Conservation (phyloP, 2,797 vertebrate genomes). For the Tauraco hartlaubi region DNA sequence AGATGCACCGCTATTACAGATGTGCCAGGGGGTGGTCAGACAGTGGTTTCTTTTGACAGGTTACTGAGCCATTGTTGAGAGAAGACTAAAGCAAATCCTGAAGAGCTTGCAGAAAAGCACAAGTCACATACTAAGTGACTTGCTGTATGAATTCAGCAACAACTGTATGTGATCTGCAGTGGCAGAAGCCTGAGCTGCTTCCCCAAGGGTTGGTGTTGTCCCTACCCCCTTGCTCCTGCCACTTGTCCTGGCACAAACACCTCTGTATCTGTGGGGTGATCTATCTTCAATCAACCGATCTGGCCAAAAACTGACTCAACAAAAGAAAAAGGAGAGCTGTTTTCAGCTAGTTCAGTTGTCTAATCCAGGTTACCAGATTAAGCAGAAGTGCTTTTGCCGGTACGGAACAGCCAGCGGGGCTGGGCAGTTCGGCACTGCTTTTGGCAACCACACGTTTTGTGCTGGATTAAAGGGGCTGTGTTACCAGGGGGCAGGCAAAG, state of each 20-base stretch:
- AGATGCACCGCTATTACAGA: background rate
- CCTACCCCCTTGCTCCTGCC: background rate
- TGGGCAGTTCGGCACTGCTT: background rate
- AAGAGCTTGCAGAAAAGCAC: background rate
- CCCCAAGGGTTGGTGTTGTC: background rate
- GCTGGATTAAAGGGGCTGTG: background rate
- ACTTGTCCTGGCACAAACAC: background rate
- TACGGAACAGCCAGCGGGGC: fast-evolving
- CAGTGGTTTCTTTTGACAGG: background rate
- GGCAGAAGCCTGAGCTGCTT: background rate
- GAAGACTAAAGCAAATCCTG: background rate
- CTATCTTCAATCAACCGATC: background rate
- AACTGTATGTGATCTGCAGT: background rate
- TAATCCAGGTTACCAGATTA: background rate
- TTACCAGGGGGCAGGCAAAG: background rate
- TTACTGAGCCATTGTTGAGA: background rate
- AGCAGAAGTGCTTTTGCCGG: background rate
- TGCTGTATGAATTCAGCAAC: background rate
- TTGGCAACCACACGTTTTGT: background rate
- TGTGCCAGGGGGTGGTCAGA: background rate
- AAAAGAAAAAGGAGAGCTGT: background rate
- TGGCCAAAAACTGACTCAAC: background rate
- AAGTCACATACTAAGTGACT: background rate
- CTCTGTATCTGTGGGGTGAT: background rate
- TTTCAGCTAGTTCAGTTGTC: background rate